phyloP scores from a whole-genome alignment of 2,113 vertebrate genomes.

The Pongo pygmaeus region DNA sequence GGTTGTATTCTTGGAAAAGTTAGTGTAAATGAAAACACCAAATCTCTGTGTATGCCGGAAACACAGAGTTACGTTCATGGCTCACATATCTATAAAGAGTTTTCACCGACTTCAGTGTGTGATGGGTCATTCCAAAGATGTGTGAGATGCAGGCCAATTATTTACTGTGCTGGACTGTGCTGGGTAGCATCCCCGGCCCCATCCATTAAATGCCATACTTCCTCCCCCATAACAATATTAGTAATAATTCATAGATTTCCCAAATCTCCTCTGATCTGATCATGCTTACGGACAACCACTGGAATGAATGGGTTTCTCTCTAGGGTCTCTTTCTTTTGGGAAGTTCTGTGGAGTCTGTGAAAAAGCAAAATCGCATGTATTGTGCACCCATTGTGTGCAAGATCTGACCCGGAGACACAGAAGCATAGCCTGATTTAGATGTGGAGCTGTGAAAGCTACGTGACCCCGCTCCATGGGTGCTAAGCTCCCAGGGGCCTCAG shows the following conservation, averaged over 20 bases:
- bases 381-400: background rate
- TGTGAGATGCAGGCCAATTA: background rate
- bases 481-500: background rate
- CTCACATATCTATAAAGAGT: background rate
- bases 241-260: background rate
- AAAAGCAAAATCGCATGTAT: background rate
- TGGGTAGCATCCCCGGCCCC: too few relatives aligned
- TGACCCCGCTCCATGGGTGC: background rate
- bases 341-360: slow-evolving; percentile 3
- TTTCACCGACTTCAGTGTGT: background rate
- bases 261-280: background rate
- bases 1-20: slow-evolving; percentile 8
- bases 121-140: background rate
- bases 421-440: background rate
- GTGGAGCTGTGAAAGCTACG: background rate
- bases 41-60: background rate
- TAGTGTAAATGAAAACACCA: background rate
- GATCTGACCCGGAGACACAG: background rate
- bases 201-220: background rate
- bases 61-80: background rate
- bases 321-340: background rate
- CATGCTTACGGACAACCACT: background rate
- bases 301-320: background rate
- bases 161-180: background rate
- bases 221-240: background rate